These are phyloP conservation scores for Diarsia mendica DNA, from an alignment of 2,888 invertebrate genomes.

Conservation along the genomic window DNA sequence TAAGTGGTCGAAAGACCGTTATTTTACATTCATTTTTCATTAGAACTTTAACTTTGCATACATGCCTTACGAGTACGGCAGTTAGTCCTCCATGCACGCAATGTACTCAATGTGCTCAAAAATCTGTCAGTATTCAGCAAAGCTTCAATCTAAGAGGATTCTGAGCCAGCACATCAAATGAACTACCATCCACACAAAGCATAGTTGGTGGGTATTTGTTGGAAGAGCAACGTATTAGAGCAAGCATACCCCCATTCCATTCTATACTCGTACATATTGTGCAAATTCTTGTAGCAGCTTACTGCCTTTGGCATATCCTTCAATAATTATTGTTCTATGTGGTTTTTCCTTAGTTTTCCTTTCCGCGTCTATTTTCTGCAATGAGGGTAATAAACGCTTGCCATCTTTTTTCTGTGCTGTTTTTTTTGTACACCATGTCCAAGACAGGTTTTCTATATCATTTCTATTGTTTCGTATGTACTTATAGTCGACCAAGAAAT, in stretches of 20 bases:
- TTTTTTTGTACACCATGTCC: neutral
- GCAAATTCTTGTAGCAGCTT: neutral
- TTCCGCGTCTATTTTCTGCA: neutral
- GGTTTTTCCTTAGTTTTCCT: neutral
- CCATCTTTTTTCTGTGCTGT: neutral
- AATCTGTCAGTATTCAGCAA: neutral
- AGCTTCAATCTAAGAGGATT: neutral
- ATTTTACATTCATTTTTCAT: neutral
- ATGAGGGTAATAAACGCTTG: neutral
- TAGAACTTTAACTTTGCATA: too few species aligned
- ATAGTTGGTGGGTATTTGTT: neutral
- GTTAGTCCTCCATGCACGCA: neutral
- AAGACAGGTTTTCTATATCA: conserved; percentile 1
- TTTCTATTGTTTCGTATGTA: neutral
- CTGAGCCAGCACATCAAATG: neutral
- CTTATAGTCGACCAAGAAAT: too few species aligned
- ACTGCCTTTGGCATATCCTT: neutral
- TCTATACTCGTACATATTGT: neutral
- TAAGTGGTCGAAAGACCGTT: neutral
- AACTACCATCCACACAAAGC: neutral
- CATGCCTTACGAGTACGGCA: too few species aligned
- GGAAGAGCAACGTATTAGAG: neutral
- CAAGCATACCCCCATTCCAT: neutral
- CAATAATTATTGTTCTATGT: neutral
- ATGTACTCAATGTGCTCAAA: neutral